Evolutionary conservation across 1,140 invertebrate species (phyloP), one percentile per base, ranked within the genome.

Genomic region (Lepidotrigona ventralis): DNA sequence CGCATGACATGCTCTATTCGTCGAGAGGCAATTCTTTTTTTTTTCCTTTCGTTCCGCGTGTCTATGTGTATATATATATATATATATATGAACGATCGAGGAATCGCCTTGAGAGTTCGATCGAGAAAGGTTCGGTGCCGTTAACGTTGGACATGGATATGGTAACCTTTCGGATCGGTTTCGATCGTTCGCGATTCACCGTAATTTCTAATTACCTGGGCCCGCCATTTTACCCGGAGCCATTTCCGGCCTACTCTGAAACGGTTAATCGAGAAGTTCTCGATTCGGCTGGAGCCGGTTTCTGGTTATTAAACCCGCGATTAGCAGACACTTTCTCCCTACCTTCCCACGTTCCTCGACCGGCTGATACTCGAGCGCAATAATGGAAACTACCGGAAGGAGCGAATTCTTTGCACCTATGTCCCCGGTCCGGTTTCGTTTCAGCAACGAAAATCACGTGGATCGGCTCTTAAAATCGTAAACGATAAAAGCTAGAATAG

Each of bases 21-120:
- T 26, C 9, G 63, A 53, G 39, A 46, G 39, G 6, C 39, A 46
- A 46, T 76, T 23, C 5, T 14, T 17, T 23, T n/a, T 33, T n/a
- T 17, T 15, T 77, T 8, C 6, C 54, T 21, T 9, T 23, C 26
- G 70, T 54, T 29, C 14, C 9, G 9, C 17, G 26, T 33, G 39
- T 46, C 8, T 46, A 8, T n/a, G n/a, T n/a, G n/a, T n/a, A n/a
- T n/a, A n/a, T n/a, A n/a, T n/a, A n/a, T n/a, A n/a, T n/a, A n/a
- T n/a, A n/a, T 46, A 46, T 8, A 0, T 21, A 15, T 60, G 15
- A 68, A 29, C 29, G 72, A 79, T 82, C 81, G 69, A 51, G 68
- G 68, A 79, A 39, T 83, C 81, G 81, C 81, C 81, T 83, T 83
- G 81, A 83, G 63, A 83, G 69, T 79, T 79, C 81, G 68, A 39